Evolutionary conservation across 2,797 vertebrate genomes (phyloP).

Genomic region (Eremophila alpestris): DNA sequence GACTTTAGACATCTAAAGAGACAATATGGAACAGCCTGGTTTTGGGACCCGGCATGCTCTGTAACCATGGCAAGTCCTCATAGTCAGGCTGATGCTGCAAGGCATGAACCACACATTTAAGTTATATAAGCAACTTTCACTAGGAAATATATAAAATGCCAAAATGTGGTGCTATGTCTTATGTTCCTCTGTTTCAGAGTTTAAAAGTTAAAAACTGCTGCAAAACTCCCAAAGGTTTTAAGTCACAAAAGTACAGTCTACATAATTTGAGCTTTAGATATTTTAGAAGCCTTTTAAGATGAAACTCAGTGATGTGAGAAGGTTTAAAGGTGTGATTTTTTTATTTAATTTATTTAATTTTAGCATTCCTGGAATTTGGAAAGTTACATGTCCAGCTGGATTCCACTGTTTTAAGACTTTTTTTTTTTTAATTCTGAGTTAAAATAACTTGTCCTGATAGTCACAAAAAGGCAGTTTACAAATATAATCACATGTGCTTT

Average conservation of each 20-base stretch:
- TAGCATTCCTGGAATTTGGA: not conserved
- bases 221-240: not conserved
- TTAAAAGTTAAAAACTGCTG: not conserved
- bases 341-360: not conserved
- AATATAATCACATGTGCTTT: not conserved
- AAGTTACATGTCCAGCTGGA: not conserved
- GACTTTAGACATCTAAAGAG: not conserved
- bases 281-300: not conserved
- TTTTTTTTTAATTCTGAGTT: not conserved
- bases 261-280: not conserved
- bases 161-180: not conserved
- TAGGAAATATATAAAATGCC: not conserved
- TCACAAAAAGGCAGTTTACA: not conserved
- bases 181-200: not conserved
- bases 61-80: accelerated
- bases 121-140: not conserved
- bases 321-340: not conserved
- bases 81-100: not conserved
- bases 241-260: not conserved
- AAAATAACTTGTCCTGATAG: not conserved
- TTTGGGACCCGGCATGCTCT: not conserved
- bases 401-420: not conserved
- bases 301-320: not conserved
- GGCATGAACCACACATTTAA: not conserved
- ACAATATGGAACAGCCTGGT: not conserved